Percentiles rank a stretch among this genome's conserved stretches.
These are phyloP conservation scores for Serinus canaria DNA, from an alignment of 2,113 vertebrate species.

Conservation along the genomic window DNA sequence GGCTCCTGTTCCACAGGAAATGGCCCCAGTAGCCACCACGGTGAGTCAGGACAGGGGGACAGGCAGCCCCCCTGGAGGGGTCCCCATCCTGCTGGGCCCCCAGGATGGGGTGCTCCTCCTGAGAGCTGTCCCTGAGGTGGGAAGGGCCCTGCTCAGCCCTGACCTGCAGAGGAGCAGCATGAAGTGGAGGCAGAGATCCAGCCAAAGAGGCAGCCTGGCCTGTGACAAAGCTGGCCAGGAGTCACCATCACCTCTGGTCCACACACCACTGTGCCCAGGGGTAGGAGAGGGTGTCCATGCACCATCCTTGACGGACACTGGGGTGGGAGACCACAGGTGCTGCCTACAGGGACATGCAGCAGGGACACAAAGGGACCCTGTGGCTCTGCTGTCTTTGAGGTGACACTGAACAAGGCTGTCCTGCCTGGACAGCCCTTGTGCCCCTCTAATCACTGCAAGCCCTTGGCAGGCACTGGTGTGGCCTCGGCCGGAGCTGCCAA, in stretches of 20 bases:
- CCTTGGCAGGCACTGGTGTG: background rate
- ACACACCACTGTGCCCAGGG: fast-evolving
- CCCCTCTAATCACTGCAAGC: fast-evolving
- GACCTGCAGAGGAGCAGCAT: background rate
- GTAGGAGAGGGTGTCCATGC: fast-evolving
- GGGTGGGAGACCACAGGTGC: background rate
- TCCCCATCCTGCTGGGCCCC: background rate
- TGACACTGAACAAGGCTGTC: background rate
- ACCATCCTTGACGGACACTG: fast-evolving
- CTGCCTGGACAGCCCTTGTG: background rate
- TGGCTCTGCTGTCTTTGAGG: background rate
- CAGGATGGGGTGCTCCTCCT: too few relatives aligned
- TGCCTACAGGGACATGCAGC: background rate
- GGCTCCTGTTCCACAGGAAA: constrained; percentile 9
- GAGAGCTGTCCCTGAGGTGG: background rate
- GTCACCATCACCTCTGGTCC: background rate
- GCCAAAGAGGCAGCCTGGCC: background rate
- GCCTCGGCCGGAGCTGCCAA: background rate
- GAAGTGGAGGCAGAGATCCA: background rate
- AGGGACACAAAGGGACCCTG: background rate
- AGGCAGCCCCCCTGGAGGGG: background rate
- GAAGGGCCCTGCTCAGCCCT: background rate
- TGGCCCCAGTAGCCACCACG: background rate
- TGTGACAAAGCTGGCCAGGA: background rate
- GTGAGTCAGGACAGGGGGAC: background rate